Percentiles rank a stretch among this genome's conserved stretches.
phyloP scores from a whole-genome alignment of 2,113 vertebrate genomes.

The Herpailurus yagouaroundi region DNA sequence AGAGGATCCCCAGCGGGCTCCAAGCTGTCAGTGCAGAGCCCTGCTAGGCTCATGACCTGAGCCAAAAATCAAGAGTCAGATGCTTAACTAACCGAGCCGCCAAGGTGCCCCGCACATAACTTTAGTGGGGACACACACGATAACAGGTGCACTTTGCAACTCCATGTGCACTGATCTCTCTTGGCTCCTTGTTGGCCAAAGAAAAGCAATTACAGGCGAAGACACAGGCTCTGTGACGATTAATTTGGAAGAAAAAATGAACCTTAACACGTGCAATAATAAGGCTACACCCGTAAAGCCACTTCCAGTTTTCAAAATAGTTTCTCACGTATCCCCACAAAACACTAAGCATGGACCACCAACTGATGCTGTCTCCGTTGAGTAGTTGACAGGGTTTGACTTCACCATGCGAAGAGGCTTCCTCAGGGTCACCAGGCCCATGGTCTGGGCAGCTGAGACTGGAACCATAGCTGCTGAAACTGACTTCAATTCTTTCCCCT shows the following conservation, averaged over 20 bases:
- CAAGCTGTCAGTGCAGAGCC: too few relatives aligned
- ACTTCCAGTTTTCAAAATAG: neutral
- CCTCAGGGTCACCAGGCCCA: neutral
- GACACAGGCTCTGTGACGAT: neutral
- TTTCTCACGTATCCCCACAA: too few relatives aligned
- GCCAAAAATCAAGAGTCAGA: too few relatives aligned
- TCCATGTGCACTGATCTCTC: neutral
- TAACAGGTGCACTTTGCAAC: neutral
- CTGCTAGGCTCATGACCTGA: too few relatives aligned
- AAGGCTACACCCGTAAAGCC: neutral
- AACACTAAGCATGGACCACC: neutral
- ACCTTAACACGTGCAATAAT: neutral
- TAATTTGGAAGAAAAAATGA: neutral
- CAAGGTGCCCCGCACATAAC: neutral
- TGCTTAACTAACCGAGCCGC: too few relatives aligned
- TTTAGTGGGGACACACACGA: neutral
- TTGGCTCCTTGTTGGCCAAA: neutral
- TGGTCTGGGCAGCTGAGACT: neutral
- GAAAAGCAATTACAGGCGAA: neutral
- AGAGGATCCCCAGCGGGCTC: too few relatives aligned
- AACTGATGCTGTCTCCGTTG: rapidly evolving
- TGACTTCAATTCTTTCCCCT: neutral
- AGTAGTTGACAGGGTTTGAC: rapidly evolving
- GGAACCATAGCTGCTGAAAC: neutral
- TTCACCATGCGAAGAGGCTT: neutral